Base-by-base conservation (phyloP, 2,888 invertebrate species). In the Lutraria lutraria region DNA sequence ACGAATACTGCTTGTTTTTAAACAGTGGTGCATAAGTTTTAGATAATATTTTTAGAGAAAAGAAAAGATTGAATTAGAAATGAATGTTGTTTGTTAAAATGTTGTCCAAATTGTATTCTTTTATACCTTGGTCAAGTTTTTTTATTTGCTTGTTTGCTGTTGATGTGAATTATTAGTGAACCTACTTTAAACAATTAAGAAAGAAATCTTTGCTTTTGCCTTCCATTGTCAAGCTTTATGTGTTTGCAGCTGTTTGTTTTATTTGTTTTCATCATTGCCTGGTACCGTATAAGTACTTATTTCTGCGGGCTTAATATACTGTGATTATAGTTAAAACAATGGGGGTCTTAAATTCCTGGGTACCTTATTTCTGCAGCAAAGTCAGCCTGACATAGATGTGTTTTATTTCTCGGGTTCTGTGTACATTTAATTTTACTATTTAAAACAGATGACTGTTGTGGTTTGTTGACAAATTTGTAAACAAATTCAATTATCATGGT, bases 141-240 rank as follows among this genome's bases (percentile, higher is more conserved):
- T 83, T 54, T 54, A 72, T 52, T 84, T 84, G 84, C 76, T 84
- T 84, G 52, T 81, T n/a, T 25, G 12, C 19, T 79, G 19, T 81
- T 54, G 25, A 52, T 81, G 81, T 54, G 52, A 81, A 52, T 52
- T 81, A 3, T 81, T 81, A 52, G 81, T 52, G 81, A 53, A 25
- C 19, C 19, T 34, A 53, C 15, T 21, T 53, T 81, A 34, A 52
- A 21, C 1, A 81, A 25, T 52, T 54, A 63, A 81, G 16, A 86
- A 83, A 87, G 87, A 87, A 83, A 87, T 87, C 87, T 87, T 87
- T 87, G 87, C 87, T 87, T 83, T 79, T 13, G 54, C 76, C 52
- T 31, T n/a, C 60, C 34, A 29, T 25, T 52, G 76, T 76, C 76
- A 16, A 76, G 76, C 76, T 76, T 76, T 76, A 34, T 34, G 21